Percentiles rank a stretch among this genome's conserved stretches.
Conservation (phyloP, 2,888 invertebrate species). For the Trilocha varians region DNA sequence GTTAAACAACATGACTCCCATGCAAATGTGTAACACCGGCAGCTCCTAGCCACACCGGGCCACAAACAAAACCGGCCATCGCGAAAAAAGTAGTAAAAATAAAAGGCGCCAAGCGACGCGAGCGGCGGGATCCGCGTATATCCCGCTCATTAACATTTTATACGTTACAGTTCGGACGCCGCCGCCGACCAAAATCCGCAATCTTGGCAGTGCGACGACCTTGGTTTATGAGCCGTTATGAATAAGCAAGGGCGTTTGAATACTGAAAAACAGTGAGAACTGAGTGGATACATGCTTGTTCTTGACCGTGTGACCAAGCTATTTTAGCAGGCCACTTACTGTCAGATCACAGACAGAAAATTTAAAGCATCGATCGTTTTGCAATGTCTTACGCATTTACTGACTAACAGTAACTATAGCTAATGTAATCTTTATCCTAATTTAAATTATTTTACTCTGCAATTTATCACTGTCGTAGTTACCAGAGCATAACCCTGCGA, state of each 20-base stretch:
- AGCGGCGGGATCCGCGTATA: slow-evolving; percentile 47
- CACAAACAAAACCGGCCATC: slow-evolving; percentile 27
- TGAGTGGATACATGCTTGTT: too few relatives aligned
- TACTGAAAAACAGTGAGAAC: slow-evolving; percentile 4
- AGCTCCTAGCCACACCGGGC: slow-evolving; percentile 25
- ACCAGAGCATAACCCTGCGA: not conserved
- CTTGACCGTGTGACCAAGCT: too few relatives aligned
- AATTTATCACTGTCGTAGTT: too few relatives aligned
- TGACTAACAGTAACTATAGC: too few relatives aligned
- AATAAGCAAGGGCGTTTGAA: slow-evolving; percentile 42
- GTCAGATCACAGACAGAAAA: too few relatives aligned
- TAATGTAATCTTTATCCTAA: too few relatives aligned
- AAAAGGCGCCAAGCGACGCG: slow-evolving; percentile 25
- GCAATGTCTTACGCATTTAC: too few relatives aligned
- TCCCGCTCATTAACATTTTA: slow-evolving; percentile 48
- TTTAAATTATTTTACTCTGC: too few relatives aligned
- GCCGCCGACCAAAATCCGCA: slow-evolving; percentile 41
- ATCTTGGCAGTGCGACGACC: slow-evolving; percentile 63
- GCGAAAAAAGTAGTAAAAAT: slow-evolving; percentile 19
- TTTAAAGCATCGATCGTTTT: too few relatives aligned
- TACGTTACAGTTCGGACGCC: slow-evolving; percentile 23
- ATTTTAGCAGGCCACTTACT: too few relatives aligned
- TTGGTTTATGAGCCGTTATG: slow-evolving; percentile 54
- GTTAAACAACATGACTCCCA: slow-evolving; percentile 6
- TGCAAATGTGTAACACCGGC: slow-evolving; percentile 36